Percentiles rank a stretch among this genome's conserved stretches.
Evolutionary conservation across 2,113 vertebrate genomes (phyloP).

Genomic region (Asarcornis scutulata): DNA sequence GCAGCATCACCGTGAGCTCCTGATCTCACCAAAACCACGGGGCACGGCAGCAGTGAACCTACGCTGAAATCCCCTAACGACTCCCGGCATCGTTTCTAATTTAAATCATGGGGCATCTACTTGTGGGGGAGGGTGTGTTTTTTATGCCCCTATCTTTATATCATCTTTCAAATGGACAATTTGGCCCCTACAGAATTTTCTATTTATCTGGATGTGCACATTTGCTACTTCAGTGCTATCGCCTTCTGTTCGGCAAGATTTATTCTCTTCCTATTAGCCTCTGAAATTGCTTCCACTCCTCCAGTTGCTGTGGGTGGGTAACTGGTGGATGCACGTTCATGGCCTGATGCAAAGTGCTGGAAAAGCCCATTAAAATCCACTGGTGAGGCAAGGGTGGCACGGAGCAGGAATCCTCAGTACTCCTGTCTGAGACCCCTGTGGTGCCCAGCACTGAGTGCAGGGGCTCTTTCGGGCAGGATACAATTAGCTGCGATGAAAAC

Average conservation of each 20-base stretch:
- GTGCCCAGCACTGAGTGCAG: background rate
- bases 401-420: background rate
- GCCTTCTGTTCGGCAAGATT: background rate
- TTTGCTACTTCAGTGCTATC: background rate
- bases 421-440: background rate
- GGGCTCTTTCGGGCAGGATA: background rate
- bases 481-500: background rate
- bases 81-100: background rate
- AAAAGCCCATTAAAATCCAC: background rate
- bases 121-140: background rate
- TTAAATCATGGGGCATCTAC: background rate
- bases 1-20: background rate
- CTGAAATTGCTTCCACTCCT: background rate
- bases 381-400: background rate
- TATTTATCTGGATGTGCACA: background rate
- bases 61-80: background rate
- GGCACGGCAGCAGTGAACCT: background rate
- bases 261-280: background rate
- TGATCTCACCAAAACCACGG: background rate
- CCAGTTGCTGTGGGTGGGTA: background rate
- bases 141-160: background rate
- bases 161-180: background rate
- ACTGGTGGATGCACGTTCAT: background rate
- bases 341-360: background rate
- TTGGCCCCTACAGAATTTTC: background rate